Percentiles rank a stretch among this genome's conserved stretches.
These are phyloP conservation scores for Oxygymnocypris stewartii DNA, from an alignment of 2,113 vertebrate genomes.

Conservation along the genomic window DNA sequence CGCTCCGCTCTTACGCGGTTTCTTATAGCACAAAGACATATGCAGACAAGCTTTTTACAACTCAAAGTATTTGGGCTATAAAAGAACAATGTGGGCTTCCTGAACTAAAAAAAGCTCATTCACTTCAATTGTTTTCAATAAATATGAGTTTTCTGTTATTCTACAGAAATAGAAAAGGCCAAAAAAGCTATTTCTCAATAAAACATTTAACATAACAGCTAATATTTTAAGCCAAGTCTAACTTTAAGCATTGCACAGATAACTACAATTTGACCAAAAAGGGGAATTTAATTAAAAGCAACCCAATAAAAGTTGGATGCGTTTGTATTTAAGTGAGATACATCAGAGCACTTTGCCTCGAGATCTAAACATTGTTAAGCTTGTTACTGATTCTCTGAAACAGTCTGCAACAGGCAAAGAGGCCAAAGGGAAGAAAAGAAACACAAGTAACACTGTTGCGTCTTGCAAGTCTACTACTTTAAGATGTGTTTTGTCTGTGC, in stretches of 20 bases:
- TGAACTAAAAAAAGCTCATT: background rate
- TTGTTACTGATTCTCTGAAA: background rate
- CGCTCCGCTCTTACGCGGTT: slow-evolving; percentile 49
- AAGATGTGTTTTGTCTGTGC: background rate
- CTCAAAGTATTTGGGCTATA: background rate
- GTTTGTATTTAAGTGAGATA: background rate
- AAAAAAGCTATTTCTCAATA: background rate
- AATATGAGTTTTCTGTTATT: background rate
- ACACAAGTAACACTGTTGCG: background rate
- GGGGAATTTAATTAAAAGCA: slow-evolving; percentile 13
- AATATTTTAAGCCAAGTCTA: background rate
- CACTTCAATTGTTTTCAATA: background rate
- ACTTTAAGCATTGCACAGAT: background rate
- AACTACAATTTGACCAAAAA: slow-evolving; percentile 4
- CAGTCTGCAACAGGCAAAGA: background rate
- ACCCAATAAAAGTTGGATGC: background rate
- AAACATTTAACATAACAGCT: background rate
- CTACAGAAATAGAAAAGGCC: background rate
- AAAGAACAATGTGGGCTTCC: background rate
- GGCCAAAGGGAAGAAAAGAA: background rate
- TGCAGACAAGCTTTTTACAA: background rate
- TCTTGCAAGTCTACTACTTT: background rate
- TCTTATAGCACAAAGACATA: slow-evolving; percentile 22
- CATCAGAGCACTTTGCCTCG: background rate
- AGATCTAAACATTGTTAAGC: slow-evolving; percentile 12